Base-by-base conservation (phyloP, 2,888 invertebrate genomes). In the Harpalus rubripes region DNA sequence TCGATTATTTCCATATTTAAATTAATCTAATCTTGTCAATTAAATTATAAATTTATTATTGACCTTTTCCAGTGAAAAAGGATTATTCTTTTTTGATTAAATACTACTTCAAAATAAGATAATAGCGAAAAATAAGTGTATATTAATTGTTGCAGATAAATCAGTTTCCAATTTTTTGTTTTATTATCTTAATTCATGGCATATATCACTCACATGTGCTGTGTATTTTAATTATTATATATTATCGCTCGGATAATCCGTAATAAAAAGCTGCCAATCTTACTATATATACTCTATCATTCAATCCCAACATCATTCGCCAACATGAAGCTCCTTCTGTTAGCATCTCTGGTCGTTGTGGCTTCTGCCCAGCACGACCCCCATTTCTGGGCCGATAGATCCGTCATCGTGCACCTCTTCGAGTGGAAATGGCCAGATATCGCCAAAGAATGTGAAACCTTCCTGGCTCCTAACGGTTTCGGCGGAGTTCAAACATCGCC, bases 361-460 rank as follows among this genome's bases (percentile, higher is more conserved):
- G 78, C 78, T 26, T 65, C 22, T 85, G 88, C 87, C 3, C 93
- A 92, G 88, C 93, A 93, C 86, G 92, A 94, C 89, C 93, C 94
- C 0, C 89, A 94, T 90, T 94, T 93, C 90, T 92, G 91, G 72
- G 89, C 90, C 0, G 93, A 93, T 52, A 92, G 94, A 16, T 93
- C 93, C 12, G 93, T 94, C 0, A 95, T 96, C 90, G 96, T 96
- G 0, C 96, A 96, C 88, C 91, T 96, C 12, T 96, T 96, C 87
- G 96, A 97, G 89, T 97, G 97, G 97, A 96, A 95, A 90, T 97
- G 95, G 94, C 90, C 92, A 18, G 96, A 96, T 88, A 95, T 97
- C 61, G 97, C 96, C 0, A 92, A 90, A 26, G 97, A 97, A 90
- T 97, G 97, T 89, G 96, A 96, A 89, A 90, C 93, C 12, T 97